A percentile compares a stretch with the other conserved stretches of the same genome.
phyloP scores from a whole-genome alignment of 2,888 invertebrate genomes.

The Rhagophthalmus giganteus region DNA sequence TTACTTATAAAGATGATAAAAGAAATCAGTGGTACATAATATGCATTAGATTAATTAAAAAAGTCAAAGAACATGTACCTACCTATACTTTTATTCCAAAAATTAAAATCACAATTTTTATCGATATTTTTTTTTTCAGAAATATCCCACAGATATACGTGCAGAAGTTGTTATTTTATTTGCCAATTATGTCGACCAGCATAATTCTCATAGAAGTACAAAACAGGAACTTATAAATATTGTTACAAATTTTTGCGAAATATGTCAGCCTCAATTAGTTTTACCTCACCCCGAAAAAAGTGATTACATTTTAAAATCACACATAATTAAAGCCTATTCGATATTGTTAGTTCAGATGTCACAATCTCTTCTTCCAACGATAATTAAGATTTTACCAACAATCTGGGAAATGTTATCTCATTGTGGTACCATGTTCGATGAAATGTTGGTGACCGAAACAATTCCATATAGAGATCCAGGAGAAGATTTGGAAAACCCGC shows the following conservation, averaged over 20 bases:
- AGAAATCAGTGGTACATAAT: too few relatives aligned
- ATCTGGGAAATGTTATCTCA: slow-evolving; percentile 32
- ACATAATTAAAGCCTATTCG: slow-evolving; percentile 26
- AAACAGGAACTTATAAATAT: slow-evolving; percentile 2
- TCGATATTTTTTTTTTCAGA: slow-evolving; percentile 18
- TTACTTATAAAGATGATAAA: too few relatives aligned
- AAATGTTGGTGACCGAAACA: slow-evolving; percentile 25
- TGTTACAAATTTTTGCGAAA: slow-evolving; percentile 22
- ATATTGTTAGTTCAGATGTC: slow-evolving; percentile 20
- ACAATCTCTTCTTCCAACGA: slow-evolving; percentile 16
- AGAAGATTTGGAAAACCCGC: slow-evolving; percentile 23
- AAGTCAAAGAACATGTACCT: too few relatives aligned
- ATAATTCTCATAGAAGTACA: slow-evolving; percentile 2
- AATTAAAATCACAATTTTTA: too few relatives aligned
- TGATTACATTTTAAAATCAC: slow-evolving; percentile 29
- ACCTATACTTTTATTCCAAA: too few relatives aligned
- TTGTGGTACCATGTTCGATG: slow-evolving; percentile 29
- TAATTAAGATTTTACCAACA: slow-evolving; percentile 24
- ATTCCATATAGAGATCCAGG: slow-evolving; percentile 23
- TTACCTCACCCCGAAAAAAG: slow-evolving; percentile 31
- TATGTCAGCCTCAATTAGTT: slow-evolving; percentile 26
- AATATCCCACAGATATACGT: slow-evolving; percentile 14
- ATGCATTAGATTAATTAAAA: too few relatives aligned
- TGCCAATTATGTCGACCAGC: neutral
- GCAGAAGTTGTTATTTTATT: slow-evolving; percentile 9